A percentile compares a stretch with the other conserved stretches of the same genome.
These are phyloP conservation scores for Eilema depressum DNA, from an alignment of 2,888 invertebrate genomes.

Conservation along the genomic window DNA sequence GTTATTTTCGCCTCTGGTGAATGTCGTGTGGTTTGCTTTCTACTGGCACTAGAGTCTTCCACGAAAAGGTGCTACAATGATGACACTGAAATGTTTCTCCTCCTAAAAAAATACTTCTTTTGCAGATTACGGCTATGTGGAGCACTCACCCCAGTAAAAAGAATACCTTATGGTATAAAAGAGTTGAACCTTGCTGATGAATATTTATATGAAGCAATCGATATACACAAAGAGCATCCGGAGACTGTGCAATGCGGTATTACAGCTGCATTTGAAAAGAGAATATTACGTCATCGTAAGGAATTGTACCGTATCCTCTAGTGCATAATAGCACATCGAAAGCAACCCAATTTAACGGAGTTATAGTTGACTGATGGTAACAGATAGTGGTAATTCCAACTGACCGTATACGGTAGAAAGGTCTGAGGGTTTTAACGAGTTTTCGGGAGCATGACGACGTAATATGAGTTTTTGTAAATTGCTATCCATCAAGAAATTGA, in stretches of 20 bases:
- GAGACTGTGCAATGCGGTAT: background rate
- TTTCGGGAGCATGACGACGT: slow-evolving; percentile 1
- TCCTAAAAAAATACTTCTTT: too few species aligned
- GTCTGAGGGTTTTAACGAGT: slow-evolving; percentile 3
- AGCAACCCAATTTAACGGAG: background rate
- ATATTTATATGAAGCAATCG: background rate
- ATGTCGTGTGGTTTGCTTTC: too few species aligned
- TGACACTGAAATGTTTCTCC: too few species aligned
- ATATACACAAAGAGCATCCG: background rate
- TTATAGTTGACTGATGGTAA: background rate
- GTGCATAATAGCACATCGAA: background rate
- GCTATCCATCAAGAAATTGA: slow-evolving; percentile 14
- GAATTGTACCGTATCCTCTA: background rate
- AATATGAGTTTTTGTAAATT: slow-evolving; percentile 7
- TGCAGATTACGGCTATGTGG: too few species aligned
- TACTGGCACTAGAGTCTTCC: too few species aligned
- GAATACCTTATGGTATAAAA: too few species aligned
- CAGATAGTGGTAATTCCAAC: background rate
- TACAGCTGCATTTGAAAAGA: background rate
- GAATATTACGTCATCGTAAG: background rate
- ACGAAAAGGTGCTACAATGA: too few species aligned
- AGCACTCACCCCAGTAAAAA: too few species aligned
- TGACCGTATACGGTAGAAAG: background rate
- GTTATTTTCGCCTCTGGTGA: too few species aligned
- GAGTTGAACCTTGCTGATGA: background rate